phyloP scores from a whole-genome alignment of 2,113 vertebrate species.

The Phocoena phocoena region DNA sequence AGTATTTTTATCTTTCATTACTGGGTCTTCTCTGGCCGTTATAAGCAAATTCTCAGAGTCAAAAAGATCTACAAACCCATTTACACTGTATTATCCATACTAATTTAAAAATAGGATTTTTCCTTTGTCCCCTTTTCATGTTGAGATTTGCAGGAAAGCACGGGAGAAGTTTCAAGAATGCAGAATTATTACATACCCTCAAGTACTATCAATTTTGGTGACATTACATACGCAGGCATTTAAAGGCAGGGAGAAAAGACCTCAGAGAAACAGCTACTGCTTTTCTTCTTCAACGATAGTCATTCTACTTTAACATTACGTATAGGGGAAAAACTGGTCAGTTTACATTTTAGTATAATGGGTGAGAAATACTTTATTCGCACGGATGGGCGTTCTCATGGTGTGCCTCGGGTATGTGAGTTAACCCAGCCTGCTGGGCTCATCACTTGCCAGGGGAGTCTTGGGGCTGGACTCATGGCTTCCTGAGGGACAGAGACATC shows the following conservation, averaged over 20 bases:
- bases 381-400: too few species aligned
- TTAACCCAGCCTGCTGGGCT: neutral
- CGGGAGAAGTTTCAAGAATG: neutral
- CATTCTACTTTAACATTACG: neutral
- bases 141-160: neutral
- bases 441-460: neutral
- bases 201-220: neutral
- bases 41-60: too few species aligned
- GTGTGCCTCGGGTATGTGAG: accelerated
- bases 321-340: too few species aligned
- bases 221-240: neutral
- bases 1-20: too few species aligned
- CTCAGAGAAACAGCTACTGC: neutral
- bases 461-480: too few species aligned
- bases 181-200: neutral
- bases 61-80: too few species aligned
- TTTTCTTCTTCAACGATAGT: too few species aligned
- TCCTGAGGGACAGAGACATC: neutral
- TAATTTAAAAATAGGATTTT: neutral
- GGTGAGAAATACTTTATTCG: neutral
- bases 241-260: neutral
- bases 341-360: too few species aligned
- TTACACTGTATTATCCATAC: too few species aligned
- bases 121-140: neutral
- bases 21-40: too few species aligned